Base-by-base conservation (phyloP, 2,113 vertebrate genomes). In the Pica pica region DNA sequence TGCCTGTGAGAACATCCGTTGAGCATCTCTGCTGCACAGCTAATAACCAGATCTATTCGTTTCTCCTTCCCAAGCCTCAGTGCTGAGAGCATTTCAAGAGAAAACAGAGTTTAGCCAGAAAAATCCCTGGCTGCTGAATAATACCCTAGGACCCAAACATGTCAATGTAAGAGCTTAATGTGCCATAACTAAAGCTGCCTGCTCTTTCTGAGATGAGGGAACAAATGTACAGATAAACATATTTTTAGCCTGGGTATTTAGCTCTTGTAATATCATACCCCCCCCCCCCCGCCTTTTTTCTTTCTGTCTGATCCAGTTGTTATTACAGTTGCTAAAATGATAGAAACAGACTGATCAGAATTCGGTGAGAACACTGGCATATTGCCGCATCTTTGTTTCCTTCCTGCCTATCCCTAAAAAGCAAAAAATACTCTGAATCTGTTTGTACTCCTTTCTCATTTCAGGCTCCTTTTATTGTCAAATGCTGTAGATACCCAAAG, bases 121-220 rank as follows among this genome's bases (percentile, higher is more conserved):
- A 94, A 95, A 89, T 94, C 84, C 42, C 23, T 76, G 74, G 22
- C 89, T 93, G 53, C 44, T 90, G 56, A 80, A 68, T 93, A 61
- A 63, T 8, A 65, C 56, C 7, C 27, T 67, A 20, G 1, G 5
- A 47, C n/a, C 7, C 23, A 70, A 33, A 28, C 47, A 52, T 33
- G 19, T 50, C 63, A 57, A 6, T 39, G 1, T 49, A 63, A 86
- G 68, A 94, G 76, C 42, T 83, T 81, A 64, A 83, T 64, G 56
- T 64, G 52, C 86, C 13, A 2, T 30, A 77, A 77, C 73, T 89
- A 68, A 93, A 90, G 74, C 83, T 79, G 77, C 31, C 61, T 81
- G 60, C 86, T n/a, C 21, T 68, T 92, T 86, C 63, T 63, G 60
- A 80, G 50, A 69, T 39, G 71, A 93, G 39, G 50, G 73, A 64